A percentile compares a stretch with the other conserved stretches of the same genome.
phyloP scores from a whole-genome alignment of 2,113 vertebrate genomes.

The Lycocorax pyrrhopterus region DNA sequence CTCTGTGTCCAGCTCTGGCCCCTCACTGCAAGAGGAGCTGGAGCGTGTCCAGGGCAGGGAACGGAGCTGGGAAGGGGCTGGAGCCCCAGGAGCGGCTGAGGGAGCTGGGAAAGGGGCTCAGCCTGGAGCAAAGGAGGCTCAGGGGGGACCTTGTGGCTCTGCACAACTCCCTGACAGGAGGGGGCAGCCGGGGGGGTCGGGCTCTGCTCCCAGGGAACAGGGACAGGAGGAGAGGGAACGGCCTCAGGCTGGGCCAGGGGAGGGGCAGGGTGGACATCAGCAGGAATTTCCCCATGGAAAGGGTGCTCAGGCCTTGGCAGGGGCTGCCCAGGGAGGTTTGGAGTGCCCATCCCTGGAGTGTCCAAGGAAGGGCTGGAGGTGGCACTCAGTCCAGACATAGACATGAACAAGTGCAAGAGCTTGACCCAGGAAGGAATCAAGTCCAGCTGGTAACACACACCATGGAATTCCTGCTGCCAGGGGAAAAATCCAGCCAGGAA shows the following conservation, averaged over 20 bases:
- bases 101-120: background rate
- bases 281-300: background rate
- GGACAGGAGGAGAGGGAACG: background rate
- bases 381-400: background rate
- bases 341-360: background rate
- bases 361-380: accelerated
- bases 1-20: background rate
- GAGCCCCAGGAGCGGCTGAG: background rate
- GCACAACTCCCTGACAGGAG: background rate
- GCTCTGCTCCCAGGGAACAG: background rate
- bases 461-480: background rate
- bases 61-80: background rate
- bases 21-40: background rate
- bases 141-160: background rate
- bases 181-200: background rate
- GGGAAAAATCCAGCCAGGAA: background rate
- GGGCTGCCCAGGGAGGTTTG: background rate
- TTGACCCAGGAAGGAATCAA: background rate
- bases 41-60: background rate
- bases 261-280: accelerated
- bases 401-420: background rate
- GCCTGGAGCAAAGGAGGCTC: background rate
- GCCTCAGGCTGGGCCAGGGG: background rate
- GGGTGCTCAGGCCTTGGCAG: accelerated
- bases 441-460: background rate